phyloP scores from a whole-genome alignment of 2,797 vertebrate genomes.

The Semotilus atromaculatus region DNA sequence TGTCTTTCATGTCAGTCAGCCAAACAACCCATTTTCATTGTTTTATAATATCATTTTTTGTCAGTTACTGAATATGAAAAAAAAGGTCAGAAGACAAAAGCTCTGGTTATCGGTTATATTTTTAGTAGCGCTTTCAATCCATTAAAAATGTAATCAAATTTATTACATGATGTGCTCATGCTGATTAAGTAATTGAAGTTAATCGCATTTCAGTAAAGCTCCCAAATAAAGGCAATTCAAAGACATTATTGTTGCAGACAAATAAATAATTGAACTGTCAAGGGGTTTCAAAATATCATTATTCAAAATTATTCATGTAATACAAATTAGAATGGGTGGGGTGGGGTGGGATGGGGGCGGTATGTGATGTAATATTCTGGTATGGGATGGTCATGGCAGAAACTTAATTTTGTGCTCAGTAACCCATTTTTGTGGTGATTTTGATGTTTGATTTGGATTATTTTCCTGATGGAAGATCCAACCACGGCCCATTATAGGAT shows the following conservation, averaged over 20 bases:
- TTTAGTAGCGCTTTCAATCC: conserved; percentile 2
- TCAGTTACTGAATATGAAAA: conserved; percentile 34
- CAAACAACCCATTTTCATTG: conserved; percentile 73
- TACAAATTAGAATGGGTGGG: no score
- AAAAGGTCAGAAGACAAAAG: conserved; percentile 26
- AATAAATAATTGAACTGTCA: neutral
- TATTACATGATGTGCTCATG: neutral
- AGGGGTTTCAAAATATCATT: neutral
- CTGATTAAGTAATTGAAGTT: neutral
- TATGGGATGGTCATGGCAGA: neutral
- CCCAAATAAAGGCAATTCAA: neutral
- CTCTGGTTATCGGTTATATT: neutral
- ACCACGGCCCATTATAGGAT: neutral
- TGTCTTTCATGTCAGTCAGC: conserved; percentile 76
- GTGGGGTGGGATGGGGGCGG: no score
- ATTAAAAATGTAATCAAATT: neutral
- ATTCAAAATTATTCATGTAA: neutral
- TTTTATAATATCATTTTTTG: conserved; percentile 63
- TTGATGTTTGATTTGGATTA: neutral
- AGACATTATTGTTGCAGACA: neutral
- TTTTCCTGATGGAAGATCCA: neutral
- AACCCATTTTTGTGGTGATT: neutral
- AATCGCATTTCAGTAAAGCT: neutral
- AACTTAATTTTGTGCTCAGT: neutral
- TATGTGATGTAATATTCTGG: no score